Percentiles rank a stretch among this genome's conserved stretches.
phyloP scores from a whole-genome alignment of 2,888 invertebrate species.

The Elgonia sp. region DNA sequence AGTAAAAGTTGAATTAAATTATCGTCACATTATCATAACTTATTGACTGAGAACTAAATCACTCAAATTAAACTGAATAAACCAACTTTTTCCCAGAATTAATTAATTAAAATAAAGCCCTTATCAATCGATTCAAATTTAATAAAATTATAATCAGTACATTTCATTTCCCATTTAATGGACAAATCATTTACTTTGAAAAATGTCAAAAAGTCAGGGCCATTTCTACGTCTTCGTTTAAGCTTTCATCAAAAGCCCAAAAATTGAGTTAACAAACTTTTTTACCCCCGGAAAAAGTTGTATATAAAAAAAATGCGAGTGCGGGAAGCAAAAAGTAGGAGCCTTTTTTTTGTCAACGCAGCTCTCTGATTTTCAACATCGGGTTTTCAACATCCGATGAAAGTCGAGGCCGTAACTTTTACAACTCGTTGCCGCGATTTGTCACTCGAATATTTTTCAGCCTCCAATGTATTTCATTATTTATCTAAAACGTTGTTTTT shows the following conservation, averaged over 20 bases:
- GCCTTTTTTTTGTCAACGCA: slow-evolving; percentile 40
- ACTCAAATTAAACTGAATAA: no score
- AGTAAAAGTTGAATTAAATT: no score
- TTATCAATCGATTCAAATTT: neutral
- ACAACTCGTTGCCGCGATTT: slow-evolving; percentile 51
- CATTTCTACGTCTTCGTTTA: slow-evolving; percentile 55
- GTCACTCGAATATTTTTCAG: slow-evolving; percentile 49
- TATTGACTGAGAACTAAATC: no score
- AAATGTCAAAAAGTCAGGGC: slow-evolving; percentile 42
- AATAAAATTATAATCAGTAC: neutral
- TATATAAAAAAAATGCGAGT: slow-evolving; percentile 6
- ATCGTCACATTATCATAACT: no score
- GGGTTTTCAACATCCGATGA: slow-evolving; percentile 29
- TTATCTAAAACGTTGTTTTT: slow-evolving; percentile 71
- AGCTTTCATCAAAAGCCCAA: slow-evolving; percentile 58
- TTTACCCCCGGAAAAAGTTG: slow-evolving; percentile 24
- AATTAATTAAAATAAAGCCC: no score
- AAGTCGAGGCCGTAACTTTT: slow-evolving; percentile 61
- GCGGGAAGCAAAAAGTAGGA: neutral
- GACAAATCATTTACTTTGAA: slow-evolving; percentile 27
- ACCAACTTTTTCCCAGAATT: no score
- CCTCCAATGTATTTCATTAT: slow-evolving; percentile 73
- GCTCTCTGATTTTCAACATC: slow-evolving; percentile 55
- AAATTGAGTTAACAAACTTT: slow-evolving; percentile 61
- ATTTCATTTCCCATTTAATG: neutral